Evolutionary conservation across 2,113 vertebrate genomes (phyloP).

Genomic region (Galbula dea): DNA sequence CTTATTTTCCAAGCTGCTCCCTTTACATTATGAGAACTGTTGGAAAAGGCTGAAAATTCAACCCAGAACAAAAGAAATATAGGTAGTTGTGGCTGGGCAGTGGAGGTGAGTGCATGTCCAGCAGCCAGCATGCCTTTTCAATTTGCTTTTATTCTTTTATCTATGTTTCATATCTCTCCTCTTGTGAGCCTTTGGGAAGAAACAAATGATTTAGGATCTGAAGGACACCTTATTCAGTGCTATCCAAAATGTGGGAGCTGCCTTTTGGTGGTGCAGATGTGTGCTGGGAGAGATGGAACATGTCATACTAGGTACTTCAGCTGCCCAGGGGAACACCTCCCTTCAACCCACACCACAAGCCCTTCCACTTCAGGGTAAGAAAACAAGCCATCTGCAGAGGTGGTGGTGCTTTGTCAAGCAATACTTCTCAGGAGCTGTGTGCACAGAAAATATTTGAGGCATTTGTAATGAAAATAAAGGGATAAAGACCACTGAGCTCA

Average conservation of each 20-base stretch:
- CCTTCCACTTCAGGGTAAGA: neutral
- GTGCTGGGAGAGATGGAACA: neutral
- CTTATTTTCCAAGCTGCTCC: neutral
- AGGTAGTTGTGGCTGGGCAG: neutral
- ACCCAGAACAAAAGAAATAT: neutral
- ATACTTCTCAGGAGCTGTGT: neutral
- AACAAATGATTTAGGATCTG: neutral
- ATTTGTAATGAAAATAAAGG: neutral
- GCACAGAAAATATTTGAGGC: neutral
- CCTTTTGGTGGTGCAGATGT: neutral
- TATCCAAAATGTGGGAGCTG: neutral
- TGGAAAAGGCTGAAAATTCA: neutral
- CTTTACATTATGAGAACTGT: neutral
- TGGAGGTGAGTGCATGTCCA: neutral
- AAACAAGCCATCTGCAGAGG: neutral
- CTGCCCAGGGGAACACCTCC: neutral
- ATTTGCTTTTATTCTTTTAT: neutral
- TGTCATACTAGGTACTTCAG: neutral
- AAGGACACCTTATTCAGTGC: neutral
- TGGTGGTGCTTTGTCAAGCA: neutral
- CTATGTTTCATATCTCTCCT: neutral
- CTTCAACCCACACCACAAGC: neutral
- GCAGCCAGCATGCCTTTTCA: neutral
- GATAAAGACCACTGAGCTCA: neutral
- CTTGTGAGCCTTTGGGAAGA: neutral